phyloP scores from a whole-genome alignment of 2,888 invertebrate species.

The Chymomyza procnemis region DNA sequence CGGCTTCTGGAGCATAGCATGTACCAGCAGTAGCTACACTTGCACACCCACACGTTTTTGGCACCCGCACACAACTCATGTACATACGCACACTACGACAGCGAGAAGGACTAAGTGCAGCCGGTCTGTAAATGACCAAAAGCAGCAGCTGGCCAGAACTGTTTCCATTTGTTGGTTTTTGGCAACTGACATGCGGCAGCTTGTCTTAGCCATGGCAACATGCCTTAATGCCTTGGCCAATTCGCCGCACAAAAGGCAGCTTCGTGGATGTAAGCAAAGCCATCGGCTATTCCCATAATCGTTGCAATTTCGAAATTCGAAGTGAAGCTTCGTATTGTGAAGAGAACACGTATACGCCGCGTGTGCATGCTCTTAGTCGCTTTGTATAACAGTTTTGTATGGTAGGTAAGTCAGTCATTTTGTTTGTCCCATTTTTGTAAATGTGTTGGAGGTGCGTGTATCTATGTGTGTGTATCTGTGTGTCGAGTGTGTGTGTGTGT shows the following conservation, averaged over 20 bases:
- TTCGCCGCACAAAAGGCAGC: slow-evolving; percentile 25
- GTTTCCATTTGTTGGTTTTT: slow-evolving; percentile 62
- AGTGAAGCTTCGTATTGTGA: not conserved
- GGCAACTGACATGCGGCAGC: slow-evolving; percentile 34
- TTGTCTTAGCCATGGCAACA: slow-evolving; percentile 15
- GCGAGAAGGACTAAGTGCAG: not conserved
- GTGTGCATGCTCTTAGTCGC: slow-evolving; percentile 26
- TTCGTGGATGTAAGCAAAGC: not conserved
- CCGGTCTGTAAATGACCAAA: not conserved
- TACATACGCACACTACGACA: not conserved
- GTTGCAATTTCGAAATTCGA: slow-evolving; percentile 22
- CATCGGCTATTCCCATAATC: not conserved
- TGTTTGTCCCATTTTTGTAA: slow-evolving; percentile 4
- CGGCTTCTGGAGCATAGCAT: not conserved
- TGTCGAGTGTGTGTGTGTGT: slow-evolving; percentile 33
- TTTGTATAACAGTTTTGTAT: slow-evolving; percentile 46
- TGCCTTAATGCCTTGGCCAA: slow-evolving; percentile 31
- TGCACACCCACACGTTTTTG: not conserved
- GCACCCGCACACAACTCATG: not conserved
- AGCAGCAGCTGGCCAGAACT: slow-evolving; percentile 46
- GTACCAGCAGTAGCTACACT: not conserved
- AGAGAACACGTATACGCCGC: slow-evolving; percentile 32
- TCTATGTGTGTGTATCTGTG: slow-evolving; percentile 30
- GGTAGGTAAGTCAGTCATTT: slow-evolving; percentile 22
- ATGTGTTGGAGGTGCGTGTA: slow-evolving; percentile 1